phyloP scores from a whole-genome alignment of 2,888 invertebrate genomes.

The Caenorhabditis japonica region DNA sequence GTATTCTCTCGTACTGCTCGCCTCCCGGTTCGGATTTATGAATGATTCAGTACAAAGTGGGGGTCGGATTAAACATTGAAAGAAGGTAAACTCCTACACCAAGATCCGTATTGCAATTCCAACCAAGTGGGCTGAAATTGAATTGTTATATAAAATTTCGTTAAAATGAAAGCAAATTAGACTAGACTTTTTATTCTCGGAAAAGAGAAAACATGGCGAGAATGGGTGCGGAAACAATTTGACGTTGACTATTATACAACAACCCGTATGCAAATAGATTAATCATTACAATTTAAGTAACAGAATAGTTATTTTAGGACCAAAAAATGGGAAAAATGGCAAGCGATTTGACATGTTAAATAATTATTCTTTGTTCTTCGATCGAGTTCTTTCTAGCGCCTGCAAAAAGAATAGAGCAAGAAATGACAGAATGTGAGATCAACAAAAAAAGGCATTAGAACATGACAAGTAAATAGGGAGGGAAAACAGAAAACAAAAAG shows the following conservation, averaged over 20 bases:
- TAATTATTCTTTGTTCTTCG: too few species aligned
- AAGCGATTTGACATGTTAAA: slow-evolving; percentile 30
- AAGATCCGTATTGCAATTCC: not conserved
- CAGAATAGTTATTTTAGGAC: slow-evolving; percentile 2
- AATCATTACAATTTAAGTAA: not conserved
- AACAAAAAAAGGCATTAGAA: slow-evolving; percentile 7
- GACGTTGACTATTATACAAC: not conserved
- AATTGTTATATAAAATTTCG: not conserved
- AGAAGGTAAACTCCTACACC: slow-evolving; percentile 9
- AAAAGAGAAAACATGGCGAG: not conserved
- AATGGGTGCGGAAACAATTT: slow-evolving; percentile 1
- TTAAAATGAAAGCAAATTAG: not conserved
- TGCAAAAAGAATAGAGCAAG: slow-evolving; percentile 29
- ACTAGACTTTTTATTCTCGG: not conserved
- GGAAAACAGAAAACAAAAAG: slow-evolving; percentile 15
- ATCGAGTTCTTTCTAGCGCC: slow-evolving; percentile 24
- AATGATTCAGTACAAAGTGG: slow-evolving; percentile 14
- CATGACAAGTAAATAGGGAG: slow-evolving; percentile 13
- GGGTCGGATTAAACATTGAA: slow-evolving; percentile 30
- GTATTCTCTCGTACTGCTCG: too few species aligned
- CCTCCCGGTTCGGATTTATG: not conserved
- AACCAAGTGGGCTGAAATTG: not conserved
- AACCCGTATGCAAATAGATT: not conserved
- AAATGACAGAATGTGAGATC: slow-evolving; percentile 4
- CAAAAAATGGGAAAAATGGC: slow-evolving; percentile 16